These are phyloP conservation scores for Drosophila micromelanica DNA, from an alignment of 1,140 invertebrate species.

Conservation along the genomic window DNA sequence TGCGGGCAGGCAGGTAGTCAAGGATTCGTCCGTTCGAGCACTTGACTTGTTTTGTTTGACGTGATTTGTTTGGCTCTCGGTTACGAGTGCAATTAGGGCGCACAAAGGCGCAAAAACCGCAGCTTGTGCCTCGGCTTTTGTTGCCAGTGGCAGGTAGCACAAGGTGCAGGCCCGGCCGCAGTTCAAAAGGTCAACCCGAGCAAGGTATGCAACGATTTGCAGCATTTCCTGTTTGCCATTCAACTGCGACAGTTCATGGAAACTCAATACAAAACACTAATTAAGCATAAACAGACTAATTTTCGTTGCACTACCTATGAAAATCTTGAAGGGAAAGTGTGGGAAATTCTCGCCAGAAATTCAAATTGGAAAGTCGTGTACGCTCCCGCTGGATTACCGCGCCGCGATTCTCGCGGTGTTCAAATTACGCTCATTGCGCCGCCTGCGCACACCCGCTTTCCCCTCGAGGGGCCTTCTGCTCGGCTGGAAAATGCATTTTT, in stretches of 20 bases:
- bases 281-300: slow-evolving; percentile 76
- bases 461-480: background rate
- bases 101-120: slow-evolving; percentile 54
- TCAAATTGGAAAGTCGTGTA: slow-evolving; percentile 65
- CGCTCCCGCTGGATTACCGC: slow-evolving; percentile 52
- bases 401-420: slow-evolving; percentile 72
- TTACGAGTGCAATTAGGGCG: slow-evolving; percentile 66
- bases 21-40: slow-evolving; percentile 32
- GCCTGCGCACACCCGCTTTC: slow-evolving; percentile 58
- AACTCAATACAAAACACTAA: slow-evolving; percentile 57
- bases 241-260: slow-evolving; percentile 27
- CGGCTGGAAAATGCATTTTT: slow-evolving; percentile 58
- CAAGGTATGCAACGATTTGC: slow-evolving; percentile 42
- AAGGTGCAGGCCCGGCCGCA: slow-evolving; percentile 22
- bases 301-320: slow-evolving; percentile 26
- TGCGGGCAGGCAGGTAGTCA: slow-evolving; percentile 40
- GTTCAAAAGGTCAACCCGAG: slow-evolving; percentile 49
- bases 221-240: slow-evolving; percentile 53
- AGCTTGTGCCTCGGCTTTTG: slow-evolving; percentile 58
- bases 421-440: slow-evolving; percentile 67
- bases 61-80: slow-evolving; percentile 65
- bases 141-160: slow-evolving; percentile 49
- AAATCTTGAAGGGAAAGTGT: slow-evolving; percentile 35
- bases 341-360: slow-evolving; percentile 57
- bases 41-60: slow-evolving; percentile 59